Conservation (phyloP, 2,113 vertebrate genomes). For the Podarcis muralis region DNA sequence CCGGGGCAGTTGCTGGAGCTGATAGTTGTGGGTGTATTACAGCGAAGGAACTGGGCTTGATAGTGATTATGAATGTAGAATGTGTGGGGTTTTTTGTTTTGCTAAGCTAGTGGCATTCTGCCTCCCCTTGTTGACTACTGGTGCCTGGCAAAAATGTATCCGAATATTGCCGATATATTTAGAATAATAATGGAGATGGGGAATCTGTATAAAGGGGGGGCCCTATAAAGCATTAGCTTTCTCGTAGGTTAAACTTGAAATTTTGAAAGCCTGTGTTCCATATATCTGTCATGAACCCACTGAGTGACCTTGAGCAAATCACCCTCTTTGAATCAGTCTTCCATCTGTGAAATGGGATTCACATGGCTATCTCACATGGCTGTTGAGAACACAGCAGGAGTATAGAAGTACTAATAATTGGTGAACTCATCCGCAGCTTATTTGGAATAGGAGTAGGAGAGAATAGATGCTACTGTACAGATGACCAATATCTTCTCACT, state of each 20-base stretch:
- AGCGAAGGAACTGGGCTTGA: slow-evolving; percentile 49
- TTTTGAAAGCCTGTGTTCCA: background rate
- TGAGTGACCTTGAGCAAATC: background rate
- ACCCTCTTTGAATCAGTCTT: background rate
- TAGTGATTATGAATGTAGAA: background rate
- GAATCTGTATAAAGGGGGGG: background rate
- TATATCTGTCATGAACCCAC: background rate
- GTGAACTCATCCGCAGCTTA: background rate
- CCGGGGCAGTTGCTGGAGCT: slow-evolving; percentile 57
- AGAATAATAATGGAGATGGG: background rate
- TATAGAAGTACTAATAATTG: background rate
- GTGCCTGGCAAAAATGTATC: background rate
- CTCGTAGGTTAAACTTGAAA: background rate
- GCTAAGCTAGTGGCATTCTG: background rate
- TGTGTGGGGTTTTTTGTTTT: background rate
- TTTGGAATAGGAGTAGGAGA: background rate
- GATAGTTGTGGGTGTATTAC: slow-evolving; percentile 60
- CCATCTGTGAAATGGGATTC: background rate
- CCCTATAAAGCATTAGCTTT: background rate
- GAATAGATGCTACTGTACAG: background rate
- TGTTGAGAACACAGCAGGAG: background rate
- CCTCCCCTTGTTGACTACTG: background rate
- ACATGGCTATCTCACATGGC: background rate
- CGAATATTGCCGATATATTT: background rate
- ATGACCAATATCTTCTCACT: background rate